Percentiles rank a stretch among this genome's conserved stretches.
Conservation (phyloP, 2,113 vertebrate species). For the Neogale vison region DNA sequence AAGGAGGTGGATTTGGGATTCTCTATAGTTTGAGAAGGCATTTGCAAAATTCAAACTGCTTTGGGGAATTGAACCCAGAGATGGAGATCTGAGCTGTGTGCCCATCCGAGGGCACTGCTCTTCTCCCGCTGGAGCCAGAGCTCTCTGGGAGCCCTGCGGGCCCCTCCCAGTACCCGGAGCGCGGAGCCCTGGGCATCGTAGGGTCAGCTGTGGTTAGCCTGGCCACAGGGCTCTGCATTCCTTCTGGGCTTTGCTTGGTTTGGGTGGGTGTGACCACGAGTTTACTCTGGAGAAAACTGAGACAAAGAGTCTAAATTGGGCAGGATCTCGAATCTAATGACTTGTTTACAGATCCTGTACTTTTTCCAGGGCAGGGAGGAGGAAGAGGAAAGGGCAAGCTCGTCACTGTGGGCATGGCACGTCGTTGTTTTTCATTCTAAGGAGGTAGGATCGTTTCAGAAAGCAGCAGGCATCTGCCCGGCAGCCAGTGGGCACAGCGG, state of each 20-base stretch:
- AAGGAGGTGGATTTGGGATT: conserved; percentile 51
- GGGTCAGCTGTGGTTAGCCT: conserved; percentile 74
- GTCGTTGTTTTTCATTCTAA: conserved; percentile 61
- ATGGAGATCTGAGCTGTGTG: not conserved
- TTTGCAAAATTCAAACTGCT: not conserved
- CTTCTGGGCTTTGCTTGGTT: conserved; percentile 75
- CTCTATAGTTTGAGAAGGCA: conserved; percentile 17
- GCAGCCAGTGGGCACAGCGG: not conserved
- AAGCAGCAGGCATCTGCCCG: conserved; percentile 41
- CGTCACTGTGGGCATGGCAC: not conserved
- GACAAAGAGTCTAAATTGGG: conserved; percentile 79
- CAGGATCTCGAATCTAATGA: conserved; percentile 74
- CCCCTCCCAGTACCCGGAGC: not conserved
- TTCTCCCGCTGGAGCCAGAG: not conserved
- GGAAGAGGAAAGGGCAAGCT: conserved; percentile 12
- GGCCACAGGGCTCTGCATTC: conserved; percentile 68
- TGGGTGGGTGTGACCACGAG: conserved; percentile 75
- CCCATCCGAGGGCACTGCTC: rapidly evolving
- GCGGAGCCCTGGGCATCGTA: conserved; percentile 43
- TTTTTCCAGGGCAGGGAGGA: conserved; percentile 63
- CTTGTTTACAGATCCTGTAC: conserved; percentile 75
- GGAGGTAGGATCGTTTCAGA: conserved; percentile 31
- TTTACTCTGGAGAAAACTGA: conserved; percentile 74
- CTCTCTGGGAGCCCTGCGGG: not conserved
- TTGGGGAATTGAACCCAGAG: conserved; percentile 46